These are phyloP conservation scores for Muscidifurax raptorellus DNA, from an alignment of 1,140 invertebrate species.

Conservation along the genomic window DNA sequence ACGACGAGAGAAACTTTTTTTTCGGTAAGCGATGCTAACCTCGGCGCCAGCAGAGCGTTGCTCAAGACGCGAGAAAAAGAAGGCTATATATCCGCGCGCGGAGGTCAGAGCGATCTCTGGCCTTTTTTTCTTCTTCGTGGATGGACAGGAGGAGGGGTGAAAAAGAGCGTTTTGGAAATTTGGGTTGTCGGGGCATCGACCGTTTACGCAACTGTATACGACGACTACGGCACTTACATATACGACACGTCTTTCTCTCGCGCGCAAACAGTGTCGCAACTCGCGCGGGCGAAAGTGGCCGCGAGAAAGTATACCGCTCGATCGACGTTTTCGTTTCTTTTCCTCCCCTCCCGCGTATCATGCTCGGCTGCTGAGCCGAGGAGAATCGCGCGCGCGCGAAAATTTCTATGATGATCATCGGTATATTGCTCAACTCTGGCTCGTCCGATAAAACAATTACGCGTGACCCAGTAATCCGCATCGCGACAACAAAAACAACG, in stretches of 20 bases:
- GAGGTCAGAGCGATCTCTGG: not conserved
- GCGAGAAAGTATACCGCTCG: slow-evolving; percentile 67
- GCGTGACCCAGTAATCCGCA: not conserved
- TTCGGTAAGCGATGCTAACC: not conserved
- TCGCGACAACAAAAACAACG: not conserved
- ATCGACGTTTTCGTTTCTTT: slow-evolving; percentile 40
- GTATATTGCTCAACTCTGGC: not conserved
- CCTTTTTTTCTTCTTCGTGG: not conserved
- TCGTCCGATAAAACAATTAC: not conserved
- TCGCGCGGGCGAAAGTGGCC: slow-evolving; percentile 55
- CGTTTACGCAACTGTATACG: slow-evolving; percentile 70
- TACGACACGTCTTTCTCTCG: slow-evolving; percentile 52
- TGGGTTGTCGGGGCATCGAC: slow-evolving; percentile 69
- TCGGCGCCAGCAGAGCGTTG: not conserved
- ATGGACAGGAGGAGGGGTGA: not conserved
- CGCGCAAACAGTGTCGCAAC: slow-evolving; percentile 66
- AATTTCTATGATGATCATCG: too few relatives aligned
- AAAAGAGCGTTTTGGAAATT: slow-evolving; percentile 63
- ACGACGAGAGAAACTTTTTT: slow-evolving; percentile 17
- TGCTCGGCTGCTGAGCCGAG: not conserved
- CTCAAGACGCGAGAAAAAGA: slow-evolving; percentile 24
- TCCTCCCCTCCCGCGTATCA: not conserved
- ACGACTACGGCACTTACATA: not conserved
- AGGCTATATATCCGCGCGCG: not conserved
- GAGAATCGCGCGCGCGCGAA: not conserved